Evolutionary conservation across 2,888 invertebrate genomes (phyloP), one percentile per base, ranked within the genome.

Genomic region (Thymelicus lineola): DNA sequence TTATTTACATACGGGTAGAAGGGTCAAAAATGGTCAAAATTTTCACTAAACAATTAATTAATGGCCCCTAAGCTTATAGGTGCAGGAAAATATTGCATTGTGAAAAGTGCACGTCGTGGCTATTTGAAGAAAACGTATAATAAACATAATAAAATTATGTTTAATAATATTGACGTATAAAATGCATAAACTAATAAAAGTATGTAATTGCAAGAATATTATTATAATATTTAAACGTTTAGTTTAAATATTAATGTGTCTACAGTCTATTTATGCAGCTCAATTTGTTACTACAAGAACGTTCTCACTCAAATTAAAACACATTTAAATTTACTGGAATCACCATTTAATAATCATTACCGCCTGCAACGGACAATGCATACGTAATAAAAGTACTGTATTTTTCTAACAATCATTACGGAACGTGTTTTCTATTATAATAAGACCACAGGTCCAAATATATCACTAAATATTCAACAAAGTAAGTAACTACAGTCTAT

Each of bases 331-430:
- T 75, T 69, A 71, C 73, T 73, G 73, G 72, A 75, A 75, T 64
- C 59, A 71, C 73, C 73, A 74, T 73, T 75, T 75, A 71, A 74
- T 73, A 74, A 74, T 70, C 74, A 75, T 74, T 75, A 74, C 75
- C 46, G 42, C 4, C 63, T 20, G 12, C 69, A 63, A 63, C 50
- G 20, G 9, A 38, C 63, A 58, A 69, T 63, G 69, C 63, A 69
- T 69, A 69, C 63, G 36, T 69, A 63, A 69, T 69, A 69, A 58
- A 69, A 58, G 62, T 69, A 63, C 69, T 69, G 63, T 69, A 63
- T 69, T 58, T 69, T 69, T 69, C 69, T 69, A 69, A 69, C 68
- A 69, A 69, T 63, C 58, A 69, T 20, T 48, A 46, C 20, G 12
- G 69, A 69, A 69, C 69, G 69, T 69, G 69, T 69, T 63, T 50